Conservation (phyloP, 2,888 invertebrate genomes). For the Lycophotia porphyrea region DNA sequence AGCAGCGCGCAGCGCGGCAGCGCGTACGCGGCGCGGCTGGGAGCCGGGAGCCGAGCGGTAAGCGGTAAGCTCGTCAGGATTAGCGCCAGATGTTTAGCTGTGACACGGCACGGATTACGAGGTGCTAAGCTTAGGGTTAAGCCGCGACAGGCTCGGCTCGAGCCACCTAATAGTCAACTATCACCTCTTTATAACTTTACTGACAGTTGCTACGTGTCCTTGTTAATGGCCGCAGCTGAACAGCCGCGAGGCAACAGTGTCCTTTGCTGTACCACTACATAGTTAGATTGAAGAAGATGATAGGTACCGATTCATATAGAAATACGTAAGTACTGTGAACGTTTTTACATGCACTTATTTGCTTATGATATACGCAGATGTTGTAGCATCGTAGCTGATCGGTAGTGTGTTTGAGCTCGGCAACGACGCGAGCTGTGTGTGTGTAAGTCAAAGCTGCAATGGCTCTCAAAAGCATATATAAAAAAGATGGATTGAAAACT, state of each 20-base stretch:
- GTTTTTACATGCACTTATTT: not conserved
- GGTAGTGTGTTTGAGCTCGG: not conserved
- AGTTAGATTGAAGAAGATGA: not conserved
- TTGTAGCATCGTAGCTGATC: not conserved
- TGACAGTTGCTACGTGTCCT: constrained; percentile 31
- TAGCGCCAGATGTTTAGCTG: constrained; percentile 45
- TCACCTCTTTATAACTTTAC: constrained; percentile 18
- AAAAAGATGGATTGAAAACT: not conserved
- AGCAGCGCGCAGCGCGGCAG: constrained; percentile 46
- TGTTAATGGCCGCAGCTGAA: constrained; percentile 13
- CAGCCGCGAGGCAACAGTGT: not conserved
- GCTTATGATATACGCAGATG: not conserved
- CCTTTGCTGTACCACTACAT: not conserved
- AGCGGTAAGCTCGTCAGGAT: constrained; percentile 41
- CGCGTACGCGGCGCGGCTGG: constrained; percentile 18
- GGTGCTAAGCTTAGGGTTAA: constrained; percentile 62
- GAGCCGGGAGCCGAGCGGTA: not conserved
- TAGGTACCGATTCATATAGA: not conserved
- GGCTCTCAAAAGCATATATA: not conserved
- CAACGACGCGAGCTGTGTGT: not conserved
- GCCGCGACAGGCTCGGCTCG: constrained; percentile 14
- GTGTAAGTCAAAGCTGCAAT: not conserved
- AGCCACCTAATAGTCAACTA: constrained; percentile 13
- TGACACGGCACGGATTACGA: constrained; percentile 46
- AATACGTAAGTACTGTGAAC: not conserved